Percentiles rank a stretch among this genome's conserved stretches.
These are phyloP conservation scores for Myrmecophaga tridactyla DNA, from an alignment of 2,113 vertebrate genomes.

Conservation along the genomic window DNA sequence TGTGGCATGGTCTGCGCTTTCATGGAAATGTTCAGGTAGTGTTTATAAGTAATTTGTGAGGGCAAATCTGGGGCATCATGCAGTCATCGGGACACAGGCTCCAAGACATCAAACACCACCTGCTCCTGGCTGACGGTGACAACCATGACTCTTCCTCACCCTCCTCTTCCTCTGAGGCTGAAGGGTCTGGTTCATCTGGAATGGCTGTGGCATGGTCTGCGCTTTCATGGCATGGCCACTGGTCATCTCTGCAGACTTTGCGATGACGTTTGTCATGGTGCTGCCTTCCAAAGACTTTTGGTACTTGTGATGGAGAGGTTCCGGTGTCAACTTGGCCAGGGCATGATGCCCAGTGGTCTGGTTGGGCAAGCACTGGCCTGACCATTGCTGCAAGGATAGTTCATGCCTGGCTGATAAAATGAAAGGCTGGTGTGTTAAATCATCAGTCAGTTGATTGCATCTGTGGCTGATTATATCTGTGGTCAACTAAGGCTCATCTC, in stretches of 20 bases:
- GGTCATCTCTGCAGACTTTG: constrained; percentile 92
- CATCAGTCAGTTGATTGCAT: too few species aligned
- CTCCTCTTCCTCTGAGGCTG: constrained; percentile 77
- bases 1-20: constrained; percentile 93
- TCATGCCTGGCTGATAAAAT: too few species aligned
- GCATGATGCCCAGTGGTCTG: too few species aligned
- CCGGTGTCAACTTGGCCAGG: too few species aligned
- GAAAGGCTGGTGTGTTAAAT: too few species aligned
- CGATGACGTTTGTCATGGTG: constrained; percentile 95
- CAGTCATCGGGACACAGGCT: too few species aligned
- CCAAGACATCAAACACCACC: neutral
- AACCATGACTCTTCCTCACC: neutral
- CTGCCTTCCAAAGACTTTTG: constrained; percentile 93
- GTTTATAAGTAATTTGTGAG: too few species aligned
- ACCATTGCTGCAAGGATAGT: too few species aligned
- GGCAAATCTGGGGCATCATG: neutral
- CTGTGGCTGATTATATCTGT: too few species aligned
- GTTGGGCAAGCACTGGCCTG: too few species aligned
- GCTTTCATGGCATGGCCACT: constrained; percentile 89
- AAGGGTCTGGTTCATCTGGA: constrained; percentile 93
- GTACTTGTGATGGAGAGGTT: too few species aligned
- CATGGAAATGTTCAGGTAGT: constrained; percentile 68
- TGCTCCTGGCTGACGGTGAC: neutral
- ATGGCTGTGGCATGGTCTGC: constrained; percentile 93
- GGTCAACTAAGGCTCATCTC: too few species aligned